Base-by-base conservation (phyloP, 2,797 vertebrate species). In the Gambelia wislizenii region DNA sequence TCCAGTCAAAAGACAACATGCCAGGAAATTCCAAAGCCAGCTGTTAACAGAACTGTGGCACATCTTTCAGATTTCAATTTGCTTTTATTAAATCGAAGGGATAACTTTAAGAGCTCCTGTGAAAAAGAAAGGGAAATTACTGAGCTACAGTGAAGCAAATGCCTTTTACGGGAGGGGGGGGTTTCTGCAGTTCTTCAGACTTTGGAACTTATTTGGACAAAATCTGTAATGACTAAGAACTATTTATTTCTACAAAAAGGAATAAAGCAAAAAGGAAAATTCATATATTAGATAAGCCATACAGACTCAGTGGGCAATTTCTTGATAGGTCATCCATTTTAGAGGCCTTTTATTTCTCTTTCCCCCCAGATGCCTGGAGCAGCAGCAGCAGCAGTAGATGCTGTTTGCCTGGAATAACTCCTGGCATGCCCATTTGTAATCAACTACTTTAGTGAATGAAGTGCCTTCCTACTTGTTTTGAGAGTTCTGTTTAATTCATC, bases 21-120 rank as follows among this genome's bases (percentile, higher is more conserved):
- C 56, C 72, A 86, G 30, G 18, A 86, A 86, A 86, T 49, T 76
- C 42, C 74, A 77, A 47, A 64, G 56, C 42, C 42, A 64, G 54
- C 36, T 64, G 72, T 64, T 25, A 64, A n/a, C 39, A 77, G 27
- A 77, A 64, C 39, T 47, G 42, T 61, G 39, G 27, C 56, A 12
- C 6, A 64, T 84, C 69, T 84, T 74, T 42, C 36, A 30, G 27
- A 42, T 85, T 74, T 56, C 42, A 75, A 44, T 76, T 59, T 59
- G 44, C 14, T 75, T 75, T 56, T 25, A 20, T n/a, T 85, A 36
- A 76, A 54, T 59, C 42, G 36, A 72, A 85, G 25, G 13, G n/a
- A 75, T 5, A 67, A 52, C 18, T 52, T 78, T 67, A 78, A 8
- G 33, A 39, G 18, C 33, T 39, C 77, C 12, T 54, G n/a, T 74